These are phyloP conservation scores for Eristalis arbustorum DNA, from an alignment of 2,888 invertebrate genomes.

Conservation along the genomic window DNA sequence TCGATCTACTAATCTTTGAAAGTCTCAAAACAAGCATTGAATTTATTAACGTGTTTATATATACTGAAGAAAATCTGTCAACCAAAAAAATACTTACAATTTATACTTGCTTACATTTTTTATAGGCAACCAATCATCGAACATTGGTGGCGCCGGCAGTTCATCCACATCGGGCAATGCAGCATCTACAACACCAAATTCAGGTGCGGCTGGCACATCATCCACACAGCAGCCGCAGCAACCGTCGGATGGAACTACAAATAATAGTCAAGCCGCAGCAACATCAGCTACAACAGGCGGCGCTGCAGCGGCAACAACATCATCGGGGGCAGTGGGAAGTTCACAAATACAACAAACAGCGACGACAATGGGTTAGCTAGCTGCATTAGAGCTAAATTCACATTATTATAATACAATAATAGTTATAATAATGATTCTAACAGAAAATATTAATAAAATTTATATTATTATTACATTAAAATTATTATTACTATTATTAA, in stretches of 20 bases:
- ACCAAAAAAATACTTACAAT: neutral
- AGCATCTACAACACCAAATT: constrained; percentile 61
- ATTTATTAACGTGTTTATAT: neutral
- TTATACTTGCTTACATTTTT: neutral
- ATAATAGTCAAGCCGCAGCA: constrained; percentile 64
- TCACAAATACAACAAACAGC: constrained; percentile 75
- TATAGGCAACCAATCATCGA: constrained; percentile 73
- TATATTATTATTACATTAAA: constrained; percentile 74
- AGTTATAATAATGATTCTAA: constrained; percentile 66
- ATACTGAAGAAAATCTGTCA: neutral
- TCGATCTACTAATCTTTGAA: no score
- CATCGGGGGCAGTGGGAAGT: constrained; percentile 65
- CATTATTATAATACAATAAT: constrained; percentile 68
- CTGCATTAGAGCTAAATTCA: constrained; percentile 70
- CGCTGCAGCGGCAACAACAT: constrained; percentile 58
- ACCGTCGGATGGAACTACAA: constrained; percentile 50
- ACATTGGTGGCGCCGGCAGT: constrained; percentile 65
- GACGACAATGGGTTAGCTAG: constrained; percentile 78
- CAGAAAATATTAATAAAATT: constrained; percentile 70
- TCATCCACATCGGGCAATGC: constrained; percentile 66
- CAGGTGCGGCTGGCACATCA: constrained; percentile 55
- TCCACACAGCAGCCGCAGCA: constrained; percentile 64
- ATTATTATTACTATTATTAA: constrained; percentile 73
- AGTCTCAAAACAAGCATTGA: no score
- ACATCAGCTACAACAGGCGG: constrained; percentile 58